phyloP scores from a whole-genome alignment of 2,113 vertebrate species.

The Arenaria interpres region DNA sequence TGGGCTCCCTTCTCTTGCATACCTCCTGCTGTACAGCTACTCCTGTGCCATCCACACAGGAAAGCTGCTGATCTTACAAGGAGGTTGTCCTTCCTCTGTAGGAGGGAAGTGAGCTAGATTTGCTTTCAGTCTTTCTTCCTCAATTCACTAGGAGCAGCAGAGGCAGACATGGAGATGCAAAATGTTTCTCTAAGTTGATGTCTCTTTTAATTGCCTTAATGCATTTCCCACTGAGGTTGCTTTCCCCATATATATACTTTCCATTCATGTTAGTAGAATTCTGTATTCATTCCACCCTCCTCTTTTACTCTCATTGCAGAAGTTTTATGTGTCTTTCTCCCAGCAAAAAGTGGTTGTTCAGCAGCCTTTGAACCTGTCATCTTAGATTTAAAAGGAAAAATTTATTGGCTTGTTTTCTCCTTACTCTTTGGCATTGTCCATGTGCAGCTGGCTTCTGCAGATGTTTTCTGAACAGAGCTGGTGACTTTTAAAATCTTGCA shows the following conservation, averaged over 20 bases:
- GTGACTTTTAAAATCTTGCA: slow-evolving; percentile 49
- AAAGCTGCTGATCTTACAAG: neutral
- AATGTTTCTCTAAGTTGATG: neutral
- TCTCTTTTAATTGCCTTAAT: neutral
- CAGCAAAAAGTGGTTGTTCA: slow-evolving; percentile 9
- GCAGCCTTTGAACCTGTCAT: slow-evolving; percentile 42
- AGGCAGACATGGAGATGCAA: neutral
- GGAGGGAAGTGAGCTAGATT: neutral
- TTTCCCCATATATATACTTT: neutral
- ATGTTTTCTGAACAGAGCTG: slow-evolving; percentile 45
- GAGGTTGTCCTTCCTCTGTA: neutral
- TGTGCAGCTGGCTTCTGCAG: slow-evolving; percentile 51
- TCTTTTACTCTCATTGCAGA: neutral
- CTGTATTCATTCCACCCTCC: neutral
- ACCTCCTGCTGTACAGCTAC: neutral
- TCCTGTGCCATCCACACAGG: neutral
- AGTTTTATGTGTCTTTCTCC: neutral
- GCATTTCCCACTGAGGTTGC: neutral
- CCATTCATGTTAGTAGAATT: neutral
- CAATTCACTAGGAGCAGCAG: neutral
- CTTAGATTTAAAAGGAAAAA: slow-evolving; percentile 43
- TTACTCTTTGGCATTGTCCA: slow-evolving; percentile 49
- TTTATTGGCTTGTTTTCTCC: slow-evolving; percentile 44
- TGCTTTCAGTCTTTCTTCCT: neutral
- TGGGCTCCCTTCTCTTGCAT: accelerated